Evolutionary conservation across 2,888 invertebrate species (phyloP).

Genomic region (Digitonthophagus gazella): DNA sequence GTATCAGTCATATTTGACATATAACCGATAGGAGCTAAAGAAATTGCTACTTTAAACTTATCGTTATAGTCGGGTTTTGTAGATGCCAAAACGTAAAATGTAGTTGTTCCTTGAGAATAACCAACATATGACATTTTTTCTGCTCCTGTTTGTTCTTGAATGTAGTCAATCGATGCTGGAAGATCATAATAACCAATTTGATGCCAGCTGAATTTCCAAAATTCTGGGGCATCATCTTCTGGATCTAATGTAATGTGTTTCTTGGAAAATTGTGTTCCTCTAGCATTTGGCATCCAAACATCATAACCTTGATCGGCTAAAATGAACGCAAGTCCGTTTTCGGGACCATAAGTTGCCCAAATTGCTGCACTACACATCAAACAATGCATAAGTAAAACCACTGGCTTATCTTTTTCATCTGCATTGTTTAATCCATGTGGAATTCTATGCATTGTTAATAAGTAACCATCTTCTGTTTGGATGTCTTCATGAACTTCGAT

Average conservation of each 20-base stretch:
- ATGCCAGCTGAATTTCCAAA: conserved; percentile 67
- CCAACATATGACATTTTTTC: conserved; percentile 71
- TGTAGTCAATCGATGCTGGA: conserved; percentile 75
- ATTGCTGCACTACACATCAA: conserved; percentile 70
- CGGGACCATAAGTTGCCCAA: conserved; percentile 71
- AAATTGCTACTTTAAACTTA: conserved; percentile 64
- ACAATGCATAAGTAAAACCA: conserved; percentile 68
- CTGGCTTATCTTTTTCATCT: conserved; percentile 45
- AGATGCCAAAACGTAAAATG: conserved; percentile 66
- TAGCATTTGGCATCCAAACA: conserved; percentile 79
- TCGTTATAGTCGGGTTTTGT: conserved; percentile 62
- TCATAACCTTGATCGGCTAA: conserved; percentile 70
- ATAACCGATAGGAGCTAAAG: conserved; percentile 57
- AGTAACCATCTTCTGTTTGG: conserved; percentile 73
- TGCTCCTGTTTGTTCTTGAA: conserved; percentile 57
- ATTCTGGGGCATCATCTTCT: conserved; percentile 47
- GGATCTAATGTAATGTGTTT: conserved; percentile 55
- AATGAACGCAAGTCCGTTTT: conserved; percentile 58
- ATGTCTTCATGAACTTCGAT: conserved; percentile 59
- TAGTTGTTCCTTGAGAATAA: conserved; percentile 73
- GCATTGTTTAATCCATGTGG: conserved; percentile 49
- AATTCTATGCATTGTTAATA: conserved; percentile 74
- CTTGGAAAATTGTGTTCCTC: conserved; percentile 71
- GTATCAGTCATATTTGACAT: conserved; percentile 21
- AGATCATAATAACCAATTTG: conserved; percentile 77